Evolutionary conservation across 2,888 invertebrate genomes (phyloP).

Genomic region (Phyllotreta cruciferae): DNA sequence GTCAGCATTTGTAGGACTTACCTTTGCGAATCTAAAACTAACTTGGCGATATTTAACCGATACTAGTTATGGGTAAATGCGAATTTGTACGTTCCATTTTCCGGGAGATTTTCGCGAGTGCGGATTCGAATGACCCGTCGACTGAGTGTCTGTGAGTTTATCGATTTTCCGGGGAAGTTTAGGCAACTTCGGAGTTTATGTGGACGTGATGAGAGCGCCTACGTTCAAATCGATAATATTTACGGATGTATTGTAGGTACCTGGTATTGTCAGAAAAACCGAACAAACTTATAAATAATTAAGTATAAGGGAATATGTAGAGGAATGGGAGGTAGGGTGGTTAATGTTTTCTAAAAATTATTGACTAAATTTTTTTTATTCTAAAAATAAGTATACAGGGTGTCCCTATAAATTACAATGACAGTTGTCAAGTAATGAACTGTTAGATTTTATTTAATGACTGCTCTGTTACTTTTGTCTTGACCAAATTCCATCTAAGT

Average conservation of each 20-base stretch:
- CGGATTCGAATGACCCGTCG: background rate
- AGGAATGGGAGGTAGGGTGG: background rate
- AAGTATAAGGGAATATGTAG: no score
- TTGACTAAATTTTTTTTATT: no score
- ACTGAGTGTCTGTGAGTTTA: conserved; percentile 13
- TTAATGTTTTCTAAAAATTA: no score
- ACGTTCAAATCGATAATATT: conserved; percentile 20
- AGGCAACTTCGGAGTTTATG: conserved; percentile 19
- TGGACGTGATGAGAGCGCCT: conserved; percentile 7
- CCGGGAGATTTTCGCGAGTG: conserved; percentile 15
- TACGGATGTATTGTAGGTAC: no score
- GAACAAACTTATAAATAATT: no score
- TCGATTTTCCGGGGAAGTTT: conserved; percentile 20
- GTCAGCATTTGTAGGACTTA: background rate
- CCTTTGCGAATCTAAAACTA: background rate
- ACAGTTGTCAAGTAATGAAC: no score
- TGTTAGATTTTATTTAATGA: no score
- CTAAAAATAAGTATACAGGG: no score
- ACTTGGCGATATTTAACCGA: background rate
- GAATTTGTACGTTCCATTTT: conserved; percentile 10
- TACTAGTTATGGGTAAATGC: background rate
- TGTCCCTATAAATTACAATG: no score
- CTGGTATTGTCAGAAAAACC: no score
- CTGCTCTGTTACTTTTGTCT: no score
- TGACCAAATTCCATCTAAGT: no score